Percentiles rank a stretch among this genome's conserved stretches.
Evolutionary conservation across 2,888 invertebrate genomes (phyloP).

Genomic region (Formica aserva): DNA sequence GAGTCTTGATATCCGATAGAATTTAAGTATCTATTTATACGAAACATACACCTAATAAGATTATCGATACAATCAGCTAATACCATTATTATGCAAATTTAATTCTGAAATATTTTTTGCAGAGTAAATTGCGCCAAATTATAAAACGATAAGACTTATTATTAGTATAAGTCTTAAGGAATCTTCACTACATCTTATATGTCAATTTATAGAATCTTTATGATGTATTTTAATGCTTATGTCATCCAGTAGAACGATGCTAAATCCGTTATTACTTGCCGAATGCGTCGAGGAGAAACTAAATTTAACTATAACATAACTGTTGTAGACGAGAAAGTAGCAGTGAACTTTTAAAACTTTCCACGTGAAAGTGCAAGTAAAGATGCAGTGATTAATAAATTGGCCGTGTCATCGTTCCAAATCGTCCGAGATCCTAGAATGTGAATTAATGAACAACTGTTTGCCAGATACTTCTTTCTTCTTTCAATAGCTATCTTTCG

Average conservation of each 20-base stretch:
- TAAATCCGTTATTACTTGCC: not conserved
- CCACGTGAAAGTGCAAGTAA: slow-evolving; percentile 47
- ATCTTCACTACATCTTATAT: not conserved
- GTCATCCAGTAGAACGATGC: not conserved
- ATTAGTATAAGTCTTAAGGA: not conserved
- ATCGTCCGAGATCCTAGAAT: not conserved
- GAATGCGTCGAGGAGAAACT: slow-evolving; percentile 35
- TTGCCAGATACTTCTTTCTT: not conserved
- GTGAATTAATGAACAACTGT: slow-evolving; percentile 7
- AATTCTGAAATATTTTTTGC: not conserved
- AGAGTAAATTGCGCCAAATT: not conserved
- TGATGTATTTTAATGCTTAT: not conserved
- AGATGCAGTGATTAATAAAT: slow-evolving; percentile 9
- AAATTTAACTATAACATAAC: slow-evolving; percentile 21
- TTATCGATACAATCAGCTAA: not conserved
- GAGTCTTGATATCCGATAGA: slow-evolving; percentile 11
- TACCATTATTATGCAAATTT: not conserved
- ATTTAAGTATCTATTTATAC: not conserved
- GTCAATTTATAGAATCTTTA: not conserved
- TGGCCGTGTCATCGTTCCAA: not conserved
- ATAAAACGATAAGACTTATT: not conserved
- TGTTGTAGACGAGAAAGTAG: slow-evolving; percentile 30
- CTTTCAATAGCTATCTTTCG: not conserved
- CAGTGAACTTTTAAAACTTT: slow-evolving; percentile 45
- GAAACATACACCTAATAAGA: not conserved